Evolutionary conservation across 1,140 invertebrate genomes (phyloP).

Genomic region (Battus philenor): DNA sequence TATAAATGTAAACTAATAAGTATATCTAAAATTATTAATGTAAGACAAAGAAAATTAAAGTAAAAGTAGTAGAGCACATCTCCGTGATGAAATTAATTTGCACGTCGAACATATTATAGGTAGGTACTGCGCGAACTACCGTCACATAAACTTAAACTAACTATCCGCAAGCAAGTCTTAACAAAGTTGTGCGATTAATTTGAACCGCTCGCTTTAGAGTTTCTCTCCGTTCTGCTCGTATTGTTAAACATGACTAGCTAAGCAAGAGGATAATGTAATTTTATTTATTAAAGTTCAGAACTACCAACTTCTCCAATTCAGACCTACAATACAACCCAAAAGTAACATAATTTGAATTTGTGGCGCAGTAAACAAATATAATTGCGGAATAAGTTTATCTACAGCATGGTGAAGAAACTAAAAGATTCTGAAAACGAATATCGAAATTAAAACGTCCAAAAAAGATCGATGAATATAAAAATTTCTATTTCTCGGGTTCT

Average conservation of each 20-base stretch:
- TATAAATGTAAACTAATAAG: too few species aligned
- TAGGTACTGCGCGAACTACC: constrained; percentile 14
- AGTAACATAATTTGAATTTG: constrained; percentile 13
- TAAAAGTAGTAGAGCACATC: neutral
- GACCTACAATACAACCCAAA: constrained; percentile 2
- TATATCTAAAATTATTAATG: too few species aligned
- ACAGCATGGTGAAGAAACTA: neutral
- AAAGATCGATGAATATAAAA: too few species aligned
- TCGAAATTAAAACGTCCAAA: neutral
- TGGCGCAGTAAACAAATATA: constrained; percentile 7
- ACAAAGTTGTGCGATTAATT: constrained; percentile 16
- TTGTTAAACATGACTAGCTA: constrained; percentile 16
- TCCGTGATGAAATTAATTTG: constrained; percentile 5
- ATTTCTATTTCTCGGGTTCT: too few species aligned
- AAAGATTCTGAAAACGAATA: too few species aligned
- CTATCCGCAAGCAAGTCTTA: constrained; percentile 17
- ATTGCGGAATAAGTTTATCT: constrained; percentile 9
- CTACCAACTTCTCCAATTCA: constrained; percentile 10
- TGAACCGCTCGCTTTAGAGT: constrained; percentile 15
- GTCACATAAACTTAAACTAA: constrained; percentile 17
- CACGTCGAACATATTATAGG: constrained; percentile 11
- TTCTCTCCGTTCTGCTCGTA: constrained; percentile 11
- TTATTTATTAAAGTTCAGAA: constrained; percentile 16
- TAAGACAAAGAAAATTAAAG: too few species aligned
- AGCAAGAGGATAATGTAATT: constrained; percentile 16